Conservation (phyloP, 2,888 invertebrate species). For the Balanococcus diminutus region DNA sequence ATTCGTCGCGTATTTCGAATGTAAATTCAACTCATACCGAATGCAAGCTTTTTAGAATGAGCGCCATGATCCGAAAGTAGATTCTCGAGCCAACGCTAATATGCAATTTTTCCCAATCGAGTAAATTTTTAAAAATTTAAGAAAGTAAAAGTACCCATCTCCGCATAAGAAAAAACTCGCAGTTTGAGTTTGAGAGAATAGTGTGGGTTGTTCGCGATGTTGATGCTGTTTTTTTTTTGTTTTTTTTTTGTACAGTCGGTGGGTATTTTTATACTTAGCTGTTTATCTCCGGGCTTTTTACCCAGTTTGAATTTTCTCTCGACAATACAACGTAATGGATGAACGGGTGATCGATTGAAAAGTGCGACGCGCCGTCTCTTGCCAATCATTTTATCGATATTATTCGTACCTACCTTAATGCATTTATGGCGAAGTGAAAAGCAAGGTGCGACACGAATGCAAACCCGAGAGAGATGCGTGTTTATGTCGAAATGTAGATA, state of each 20-base stretch:
- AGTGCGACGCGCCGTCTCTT: background rate
- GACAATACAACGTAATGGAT: background rate
- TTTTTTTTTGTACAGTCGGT: background rate
- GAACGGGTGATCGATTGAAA: background rate
- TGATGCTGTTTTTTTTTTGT: background rate
- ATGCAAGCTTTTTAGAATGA: background rate
- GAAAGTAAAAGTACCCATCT: background rate
- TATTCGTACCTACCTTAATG: background rate
- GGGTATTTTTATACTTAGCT: background rate
- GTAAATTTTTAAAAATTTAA: conserved; percentile 4
- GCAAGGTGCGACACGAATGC: background rate
- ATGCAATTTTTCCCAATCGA: background rate
- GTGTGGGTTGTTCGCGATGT: background rate
- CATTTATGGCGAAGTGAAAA: background rate
- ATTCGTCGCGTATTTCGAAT: conserved; percentile 34
- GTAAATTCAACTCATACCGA: conserved; percentile 33
- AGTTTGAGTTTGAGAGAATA: no score
- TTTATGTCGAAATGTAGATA: background rate
- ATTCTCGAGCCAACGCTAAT: background rate
- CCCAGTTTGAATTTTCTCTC: background rate
- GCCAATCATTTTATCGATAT: conserved; percentile 4
- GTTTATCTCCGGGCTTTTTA: background rate
- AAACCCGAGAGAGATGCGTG: conserved; percentile 10
- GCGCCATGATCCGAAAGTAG: conserved; percentile 18
- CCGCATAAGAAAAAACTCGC: background rate